phyloP scores from a whole-genome alignment of 2,888 invertebrate genomes.

The Lordiphosa andalusiaca region DNA sequence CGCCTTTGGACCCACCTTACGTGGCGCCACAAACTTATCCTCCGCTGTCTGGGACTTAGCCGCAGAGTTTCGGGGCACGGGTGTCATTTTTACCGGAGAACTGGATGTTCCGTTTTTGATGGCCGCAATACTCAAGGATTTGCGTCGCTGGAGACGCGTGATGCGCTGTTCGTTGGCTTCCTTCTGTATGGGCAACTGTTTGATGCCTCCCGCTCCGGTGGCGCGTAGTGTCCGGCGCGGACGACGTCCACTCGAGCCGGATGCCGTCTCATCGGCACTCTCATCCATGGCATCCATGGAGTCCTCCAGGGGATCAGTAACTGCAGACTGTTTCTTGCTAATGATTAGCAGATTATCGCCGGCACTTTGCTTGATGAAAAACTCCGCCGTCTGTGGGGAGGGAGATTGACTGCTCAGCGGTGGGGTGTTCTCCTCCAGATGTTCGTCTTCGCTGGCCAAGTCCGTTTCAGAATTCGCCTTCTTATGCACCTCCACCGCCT shows the following conservation, averaged over 20 bases:
- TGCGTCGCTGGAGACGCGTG: constrained; percentile 54
- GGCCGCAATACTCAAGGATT: constrained; percentile 45
- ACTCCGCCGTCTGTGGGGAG: constrained; percentile 19
- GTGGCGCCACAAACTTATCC: neutral
- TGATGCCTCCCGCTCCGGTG: constrained; percentile 16
- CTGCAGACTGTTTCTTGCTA: constrained; percentile 32
- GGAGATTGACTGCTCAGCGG: constrained; percentile 1
- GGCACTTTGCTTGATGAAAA: constrained; percentile 52
- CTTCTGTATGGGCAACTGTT: constrained; percentile 37
- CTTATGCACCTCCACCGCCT: neutral
- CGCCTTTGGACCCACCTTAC: neutral
- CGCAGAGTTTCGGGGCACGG: constrained; percentile 39
- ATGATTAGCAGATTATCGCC: constrained; percentile 45
- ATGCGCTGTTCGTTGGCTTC: constrained; percentile 31
- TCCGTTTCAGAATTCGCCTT: neutral
- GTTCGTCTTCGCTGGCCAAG: constrained; percentile 5
- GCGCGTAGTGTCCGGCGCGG: constrained; percentile 20
- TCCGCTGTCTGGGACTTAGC: constrained; percentile 1
- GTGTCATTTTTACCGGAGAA: constrained; percentile 58
- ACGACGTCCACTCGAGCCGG: constrained; percentile 27
- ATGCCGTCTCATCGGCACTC: constrained; percentile 20
- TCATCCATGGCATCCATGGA: constrained; percentile 36
- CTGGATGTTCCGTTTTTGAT: constrained; percentile 29
- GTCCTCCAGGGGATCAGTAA: constrained; percentile 4
- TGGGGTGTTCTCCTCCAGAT: constrained; percentile 10